Conservation (phyloP, 2,797 vertebrate species). For the Heliangelus exortis region DNA sequence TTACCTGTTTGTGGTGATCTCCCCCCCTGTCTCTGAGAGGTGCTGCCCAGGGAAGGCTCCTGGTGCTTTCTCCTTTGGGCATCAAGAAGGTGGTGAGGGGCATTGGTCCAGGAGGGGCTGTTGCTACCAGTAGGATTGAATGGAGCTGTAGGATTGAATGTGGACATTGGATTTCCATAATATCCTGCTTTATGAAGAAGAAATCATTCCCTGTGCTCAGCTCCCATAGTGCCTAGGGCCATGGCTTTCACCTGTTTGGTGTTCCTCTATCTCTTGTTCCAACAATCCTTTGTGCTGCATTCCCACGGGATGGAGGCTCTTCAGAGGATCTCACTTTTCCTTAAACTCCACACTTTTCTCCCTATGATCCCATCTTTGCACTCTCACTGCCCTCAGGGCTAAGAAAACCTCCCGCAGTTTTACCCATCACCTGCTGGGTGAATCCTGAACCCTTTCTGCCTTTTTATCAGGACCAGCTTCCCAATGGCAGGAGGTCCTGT, state of each 20-base stretch:
- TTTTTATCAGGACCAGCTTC: neutral
- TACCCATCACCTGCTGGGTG: neutral
- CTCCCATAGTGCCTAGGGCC: neutral
- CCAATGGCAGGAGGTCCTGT: neutral
- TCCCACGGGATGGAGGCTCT: neutral
- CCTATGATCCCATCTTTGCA: neutral
- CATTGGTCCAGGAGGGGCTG: neutral
- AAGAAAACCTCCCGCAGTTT: neutral
- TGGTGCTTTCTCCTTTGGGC: neutral
- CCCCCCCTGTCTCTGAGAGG: neutral
- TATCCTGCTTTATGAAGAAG: neutral
- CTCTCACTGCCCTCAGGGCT: neutral
- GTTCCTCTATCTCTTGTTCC: neutral
- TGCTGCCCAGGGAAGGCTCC: neutral
- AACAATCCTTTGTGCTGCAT: neutral
- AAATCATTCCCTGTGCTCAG: neutral
- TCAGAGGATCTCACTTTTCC: neutral
- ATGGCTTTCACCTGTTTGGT: neutral
- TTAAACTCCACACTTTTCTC: neutral
- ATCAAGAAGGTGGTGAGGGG: neutral
- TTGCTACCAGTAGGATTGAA: neutral
- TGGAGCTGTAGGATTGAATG: neutral
- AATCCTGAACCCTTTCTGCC: conserved; percentile 41
- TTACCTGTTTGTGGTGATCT: neutral
- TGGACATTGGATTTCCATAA: neutral